phyloP scores from a whole-genome alignment of 92 coral and sea anemone genomes.

The Galaxea fascicularis region DNA sequence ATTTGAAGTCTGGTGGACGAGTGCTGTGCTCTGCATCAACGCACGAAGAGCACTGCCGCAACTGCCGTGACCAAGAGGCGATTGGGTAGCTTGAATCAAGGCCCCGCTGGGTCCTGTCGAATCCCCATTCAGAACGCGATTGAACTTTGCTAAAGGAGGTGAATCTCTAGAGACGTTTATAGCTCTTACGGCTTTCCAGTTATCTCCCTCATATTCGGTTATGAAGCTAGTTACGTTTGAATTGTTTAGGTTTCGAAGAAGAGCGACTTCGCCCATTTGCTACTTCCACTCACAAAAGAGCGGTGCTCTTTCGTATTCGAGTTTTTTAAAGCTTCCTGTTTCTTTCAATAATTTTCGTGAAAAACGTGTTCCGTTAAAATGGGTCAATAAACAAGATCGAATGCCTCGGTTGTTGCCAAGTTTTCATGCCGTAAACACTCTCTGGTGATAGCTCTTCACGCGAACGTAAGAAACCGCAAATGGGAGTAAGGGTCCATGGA shows the following conservation, averaged over 20 bases:
- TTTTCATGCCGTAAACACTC: constrained; percentile 46
- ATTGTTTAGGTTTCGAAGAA: constrained; percentile 30
- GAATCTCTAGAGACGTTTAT: constrained; percentile 25
- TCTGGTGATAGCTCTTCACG: constrained; percentile 37
- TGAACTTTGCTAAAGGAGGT: constrained; percentile 22
- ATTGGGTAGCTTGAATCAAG: constrained; percentile 51
- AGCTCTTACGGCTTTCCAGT: not conserved
- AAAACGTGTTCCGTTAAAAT: constrained; percentile 6
- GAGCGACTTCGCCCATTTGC: constrained; percentile 3
- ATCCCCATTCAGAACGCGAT: constrained; percentile 41
- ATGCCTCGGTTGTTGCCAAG: constrained; percentile 38
- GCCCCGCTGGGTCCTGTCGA: constrained; percentile 63
- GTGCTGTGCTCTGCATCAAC: constrained; percentile 18
- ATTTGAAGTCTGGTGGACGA: constrained; percentile 10
- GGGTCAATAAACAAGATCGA: constrained; percentile 16
- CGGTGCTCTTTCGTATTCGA: not conserved
- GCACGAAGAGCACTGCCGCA: constrained; percentile 7
- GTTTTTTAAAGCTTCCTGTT: not conserved
- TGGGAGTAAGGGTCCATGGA: constrained; percentile 34
- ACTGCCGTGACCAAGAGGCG: constrained; percentile 48
- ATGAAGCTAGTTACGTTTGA: not conserved
- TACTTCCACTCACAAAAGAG: not conserved
- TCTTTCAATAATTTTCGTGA: not conserved
- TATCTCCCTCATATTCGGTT: not conserved
- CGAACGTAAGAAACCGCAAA: constrained; percentile 53